These are phyloP conservation scores for Melikaiella ostensackeni DNA, from an alignment of 2,888 invertebrate species.

Conservation along the genomic window DNA sequence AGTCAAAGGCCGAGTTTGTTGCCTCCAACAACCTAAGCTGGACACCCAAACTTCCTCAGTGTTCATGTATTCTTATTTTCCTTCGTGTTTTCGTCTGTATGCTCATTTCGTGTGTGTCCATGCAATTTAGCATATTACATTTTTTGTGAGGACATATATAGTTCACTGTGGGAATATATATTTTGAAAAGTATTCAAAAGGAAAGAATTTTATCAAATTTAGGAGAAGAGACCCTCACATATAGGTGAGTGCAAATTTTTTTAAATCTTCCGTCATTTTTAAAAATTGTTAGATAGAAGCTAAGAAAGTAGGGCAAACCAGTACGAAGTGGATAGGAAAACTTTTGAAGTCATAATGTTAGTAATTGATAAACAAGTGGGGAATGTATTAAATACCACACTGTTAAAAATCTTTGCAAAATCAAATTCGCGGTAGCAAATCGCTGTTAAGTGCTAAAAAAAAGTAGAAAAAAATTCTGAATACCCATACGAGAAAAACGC, in stretches of 20 bases:
- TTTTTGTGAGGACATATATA: neutral
- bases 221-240: neutral
- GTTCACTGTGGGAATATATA: neutral
- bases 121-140: neutral
- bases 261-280: neutral
- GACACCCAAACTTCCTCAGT: neutral
- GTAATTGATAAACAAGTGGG: no score
- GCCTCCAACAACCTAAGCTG: conserved; percentile 22
- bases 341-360: no score
- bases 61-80: neutral
- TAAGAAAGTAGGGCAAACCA: no score
- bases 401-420: no score
- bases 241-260: neutral
- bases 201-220: neutral
- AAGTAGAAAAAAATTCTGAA: no score
- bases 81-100: neutral
- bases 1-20: conserved; percentile 2
- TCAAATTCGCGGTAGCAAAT: no score
- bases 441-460: no score
- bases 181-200: neutral
- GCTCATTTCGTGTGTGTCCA: neutral
- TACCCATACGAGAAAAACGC: no score
- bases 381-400: no score
- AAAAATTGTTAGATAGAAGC: no score
- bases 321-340: no score